Evolutionary conservation across 2,113 vertebrate genomes (phyloP).

Genomic region (Corythornis cristatus): DNA sequence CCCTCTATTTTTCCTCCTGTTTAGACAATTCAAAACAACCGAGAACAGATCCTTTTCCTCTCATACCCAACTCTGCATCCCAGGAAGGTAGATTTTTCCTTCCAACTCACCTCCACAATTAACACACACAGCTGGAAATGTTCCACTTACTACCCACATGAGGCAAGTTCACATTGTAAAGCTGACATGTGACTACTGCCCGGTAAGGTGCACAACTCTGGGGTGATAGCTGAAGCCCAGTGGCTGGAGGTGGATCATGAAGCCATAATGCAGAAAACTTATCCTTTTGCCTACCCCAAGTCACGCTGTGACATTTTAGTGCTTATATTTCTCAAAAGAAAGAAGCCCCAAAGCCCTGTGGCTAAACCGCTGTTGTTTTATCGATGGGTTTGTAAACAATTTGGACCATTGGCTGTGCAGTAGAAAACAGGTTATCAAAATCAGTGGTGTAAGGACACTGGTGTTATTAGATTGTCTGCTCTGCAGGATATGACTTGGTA

Average conservation of each 20-base stretch:
- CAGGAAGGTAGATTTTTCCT: neutral
- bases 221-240: neutral
- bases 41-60: neutral
- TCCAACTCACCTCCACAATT: neutral
- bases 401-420: neutral
- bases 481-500: neutral
- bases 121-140: neutral
- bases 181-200: neutral
- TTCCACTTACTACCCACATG: neutral
- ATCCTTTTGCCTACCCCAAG: neutral
- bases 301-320: neutral
- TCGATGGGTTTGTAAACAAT: conserved; percentile 20
- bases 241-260: neutral
- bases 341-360: neutral
- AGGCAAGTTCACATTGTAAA: neutral
- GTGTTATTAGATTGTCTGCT: neutral
- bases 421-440: conserved; percentile 41
- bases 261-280: neutral
- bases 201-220: neutral
- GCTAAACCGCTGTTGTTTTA: neutral
- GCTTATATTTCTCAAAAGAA: neutral
- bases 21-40: neutral
- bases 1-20: neutral
- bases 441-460: neutral
- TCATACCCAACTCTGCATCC: neutral